Base-by-base conservation (phyloP, 2,797 vertebrate genomes). In the Yasuhikotakia modesta region DNA sequence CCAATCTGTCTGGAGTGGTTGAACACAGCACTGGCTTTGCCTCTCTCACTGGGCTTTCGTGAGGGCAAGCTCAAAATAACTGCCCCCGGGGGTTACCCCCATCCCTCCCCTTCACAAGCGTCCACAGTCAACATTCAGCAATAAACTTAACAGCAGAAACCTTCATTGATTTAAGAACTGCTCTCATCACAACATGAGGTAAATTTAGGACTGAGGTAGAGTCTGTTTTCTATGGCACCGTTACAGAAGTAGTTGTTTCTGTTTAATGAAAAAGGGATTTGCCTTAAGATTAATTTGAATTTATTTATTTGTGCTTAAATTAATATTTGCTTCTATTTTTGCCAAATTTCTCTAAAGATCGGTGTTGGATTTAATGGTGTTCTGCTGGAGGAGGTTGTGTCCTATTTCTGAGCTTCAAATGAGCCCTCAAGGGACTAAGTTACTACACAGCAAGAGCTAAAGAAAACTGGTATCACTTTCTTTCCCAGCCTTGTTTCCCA, bases 371-470 rank as follows among this genome's bases (percentile, higher is more conserved):
- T 88, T 87, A 86, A 89, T 88, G 21, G 73, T 84, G 83, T 85
- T 90, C 88, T 85, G 87, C 66, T 81, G 84, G 84, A 84, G 82
- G 89, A 86, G 88, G 89, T 91, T 87, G 85, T 89, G 88, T 86
- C 89, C 90, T 91, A 91, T 90, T 93, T 92, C 86, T 85, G 86
- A 17, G 65, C 90, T 88, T 93, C 86, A 94, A 91, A 93, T 91
- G 85, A 92, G 91, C 84, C 88, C 92, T 89, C 86, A 65, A 39
- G 83, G 86, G 92, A 87, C 89, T 90, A 87, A 90, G 90, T 91
- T 92, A 90, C 86, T 89, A 92, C 92, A 91, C 89, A 89, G 90
- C 88, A 90, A 91, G 87, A 88, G 91, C 86, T 86, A 86, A 89
- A 91, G 84, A 27, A 39, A 39, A 39, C 35, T 39, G 35, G 35